These are phyloP conservation scores for Hecatera dysodea DNA, from an alignment of 2,888 invertebrate species.

Conservation along the genomic window DNA sequence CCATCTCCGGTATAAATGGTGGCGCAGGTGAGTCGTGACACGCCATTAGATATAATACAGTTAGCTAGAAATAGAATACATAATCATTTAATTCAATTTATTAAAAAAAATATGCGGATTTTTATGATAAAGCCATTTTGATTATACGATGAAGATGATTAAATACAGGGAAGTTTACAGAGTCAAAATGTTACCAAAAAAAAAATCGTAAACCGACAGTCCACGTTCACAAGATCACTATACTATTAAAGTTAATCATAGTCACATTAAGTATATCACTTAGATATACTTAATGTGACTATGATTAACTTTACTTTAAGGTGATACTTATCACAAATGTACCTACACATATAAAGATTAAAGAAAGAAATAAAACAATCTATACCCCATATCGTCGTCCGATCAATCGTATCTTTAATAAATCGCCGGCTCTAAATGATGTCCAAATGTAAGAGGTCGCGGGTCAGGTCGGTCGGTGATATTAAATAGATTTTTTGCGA, in stretches of 20 bases:
- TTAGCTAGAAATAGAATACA: constrained; percentile 55
- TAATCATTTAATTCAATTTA: constrained; percentile 69
- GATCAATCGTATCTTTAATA: constrained; percentile 35
- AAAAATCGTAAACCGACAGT: not conserved
- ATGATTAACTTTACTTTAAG: too few relatives aligned
- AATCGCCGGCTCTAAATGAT: constrained; percentile 38
- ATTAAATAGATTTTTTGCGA: constrained; percentile 65
- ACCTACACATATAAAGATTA: too few relatives aligned
- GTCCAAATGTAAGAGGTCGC: constrained; percentile 31
- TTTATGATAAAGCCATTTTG: constrained; percentile 42
- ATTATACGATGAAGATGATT: constrained; percentile 14
- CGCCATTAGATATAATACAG: constrained; percentile 64
- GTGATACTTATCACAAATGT: too few relatives aligned
- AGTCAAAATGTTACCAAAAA: too few relatives aligned
- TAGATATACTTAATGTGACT: too few relatives aligned
- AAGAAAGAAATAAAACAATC: not conserved
- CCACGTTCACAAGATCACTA: not conserved
- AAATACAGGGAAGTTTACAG: not conserved
- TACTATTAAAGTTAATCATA: not conserved
- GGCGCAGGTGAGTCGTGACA: constrained; percentile 63
- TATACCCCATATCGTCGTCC: not conserved
- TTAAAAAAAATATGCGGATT: constrained; percentile 51
- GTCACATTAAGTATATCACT: too few relatives aligned
- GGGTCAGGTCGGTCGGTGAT: constrained; percentile 42
- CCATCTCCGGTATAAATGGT: constrained; percentile 63